Conservation (phyloP, 1,140 invertebrate species). For the Plectrocnemia conspersa region DNA sequence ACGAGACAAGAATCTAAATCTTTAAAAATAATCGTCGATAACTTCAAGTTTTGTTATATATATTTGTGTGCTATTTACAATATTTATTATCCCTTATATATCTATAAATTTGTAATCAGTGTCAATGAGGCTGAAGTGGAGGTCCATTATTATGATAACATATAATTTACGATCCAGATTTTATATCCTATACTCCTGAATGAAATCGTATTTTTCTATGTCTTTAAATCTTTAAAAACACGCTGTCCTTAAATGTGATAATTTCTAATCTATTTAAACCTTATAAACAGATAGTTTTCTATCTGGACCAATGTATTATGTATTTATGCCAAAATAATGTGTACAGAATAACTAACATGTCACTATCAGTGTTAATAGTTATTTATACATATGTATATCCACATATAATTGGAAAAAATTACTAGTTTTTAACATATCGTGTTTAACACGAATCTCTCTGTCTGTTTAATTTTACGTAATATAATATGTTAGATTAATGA, state of each 20-base stretch:
- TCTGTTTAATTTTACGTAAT: too few species aligned
- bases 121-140: conserved; percentile 33
- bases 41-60: not conserved
- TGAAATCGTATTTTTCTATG: conserved; percentile 34
- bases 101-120: conserved; percentile 22
- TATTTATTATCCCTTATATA: not conserved
- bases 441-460: too few species aligned
- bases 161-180: conserved; percentile 29
- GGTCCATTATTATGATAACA: conserved; percentile 36
- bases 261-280: too few species aligned
- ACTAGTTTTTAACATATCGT: too few species aligned
- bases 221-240: conserved; percentile 31
- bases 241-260: conserved; percentile 34
- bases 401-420: too few species aligned
- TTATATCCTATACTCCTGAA: conserved; percentile 26
- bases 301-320: too few species aligned
- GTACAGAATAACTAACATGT: too few species aligned
- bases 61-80: not conserved
- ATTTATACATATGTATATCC: too few species aligned
- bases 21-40: not conserved
- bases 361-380: too few species aligned
- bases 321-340: too few species aligned
- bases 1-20: conserved; percentile 33
- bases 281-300: too few species aligned
- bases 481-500: too few species aligned